Conservation (phyloP, 2,113 vertebrate species). For the Andinoacara biseriatus region DNA sequence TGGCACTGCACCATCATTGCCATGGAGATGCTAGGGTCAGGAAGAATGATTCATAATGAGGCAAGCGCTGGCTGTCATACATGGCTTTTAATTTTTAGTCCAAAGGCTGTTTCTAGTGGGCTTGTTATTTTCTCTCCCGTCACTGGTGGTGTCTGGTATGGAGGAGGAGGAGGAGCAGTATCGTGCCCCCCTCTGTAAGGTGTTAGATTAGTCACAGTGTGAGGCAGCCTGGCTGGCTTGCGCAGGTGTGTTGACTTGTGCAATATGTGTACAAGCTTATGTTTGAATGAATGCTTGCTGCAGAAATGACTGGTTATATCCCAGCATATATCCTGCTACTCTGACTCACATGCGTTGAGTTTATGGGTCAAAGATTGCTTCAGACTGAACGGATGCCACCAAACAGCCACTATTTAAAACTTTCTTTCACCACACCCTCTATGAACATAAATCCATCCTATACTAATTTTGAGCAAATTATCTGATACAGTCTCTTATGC, state of each 20-base stretch:
- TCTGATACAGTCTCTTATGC: not conserved
- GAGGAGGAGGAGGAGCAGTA: constrained; percentile 23
- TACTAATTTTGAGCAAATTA: not conserved
- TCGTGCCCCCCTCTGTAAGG: constrained; percentile 26
- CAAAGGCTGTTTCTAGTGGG: not conserved
- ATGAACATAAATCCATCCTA: not conserved
- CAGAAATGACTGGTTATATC: too few relatives aligned
- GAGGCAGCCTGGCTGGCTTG: not conserved
- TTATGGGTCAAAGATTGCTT: not conserved
- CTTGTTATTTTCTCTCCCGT: not conserved
- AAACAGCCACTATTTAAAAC: not conserved
- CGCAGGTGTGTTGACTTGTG: constrained; percentile 5
- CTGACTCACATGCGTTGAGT: not conserved
- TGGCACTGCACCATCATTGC: constrained; percentile 55
- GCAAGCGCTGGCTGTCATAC: constrained; percentile 16
- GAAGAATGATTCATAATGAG: constrained; percentile 49
- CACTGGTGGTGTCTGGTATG: not conserved
- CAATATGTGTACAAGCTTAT: constrained; percentile 18
- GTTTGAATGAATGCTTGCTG: not conserved
- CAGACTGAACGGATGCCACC: not conserved
- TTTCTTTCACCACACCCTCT: not conserved
- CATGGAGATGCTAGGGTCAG: constrained; percentile 59
- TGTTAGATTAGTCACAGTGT: constrained; percentile 55
- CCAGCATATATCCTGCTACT: too few relatives aligned
- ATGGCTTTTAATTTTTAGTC: not conserved